Evolutionary conservation across 1,140 invertebrate species (phyloP), one percentile per base, ranked within the genome.

Genomic region (Brachionus koreanus): DNA sequence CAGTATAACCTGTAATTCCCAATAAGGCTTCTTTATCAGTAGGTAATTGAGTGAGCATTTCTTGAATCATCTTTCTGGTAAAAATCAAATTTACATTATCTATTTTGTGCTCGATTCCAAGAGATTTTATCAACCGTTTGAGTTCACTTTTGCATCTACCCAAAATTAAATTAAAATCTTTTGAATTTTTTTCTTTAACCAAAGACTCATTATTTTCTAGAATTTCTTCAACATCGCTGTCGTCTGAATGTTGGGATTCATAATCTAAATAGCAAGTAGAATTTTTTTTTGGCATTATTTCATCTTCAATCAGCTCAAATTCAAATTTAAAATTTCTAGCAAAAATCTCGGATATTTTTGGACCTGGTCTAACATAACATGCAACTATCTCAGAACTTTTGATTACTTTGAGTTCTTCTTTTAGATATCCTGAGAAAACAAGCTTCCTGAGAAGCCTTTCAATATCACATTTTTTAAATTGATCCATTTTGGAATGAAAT

Each of bases 1-100:
- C 91, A 0, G 95, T 96, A 4, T 97, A 92, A 85, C 95, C 94
- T 25, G 94, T 93, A 84, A 97, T 92, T 85, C 91, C 89, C 65
- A 94, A 88, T 93, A 96, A 94, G 82, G 93, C 92, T 83, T 92
- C 91, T 83, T 91, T 90, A 6, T 89, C 91, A 82, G 91, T 91
- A 0, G 95, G 95, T 84, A 96, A 87, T 67, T 90, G 88, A 82
- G 92, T 89, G 1, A 94, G 92, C 93, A 97, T 94, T 5, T 91
- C 91, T 85, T 92, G 91, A 12, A 95, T 88, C 9, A 93, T 92
- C 84, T 92, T 89, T 84, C 91, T 89, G 83, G 90, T 91, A 88
- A 92, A 91, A 46, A 82, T 67, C 9, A 23, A n/a, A 65, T 89
- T 90, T n/a, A 91, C 88, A 61, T 90, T 87, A 1, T 84, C 82